Base-by-base conservation (phyloP, 2,797 vertebrate genomes). In the Kryptolebias ocellatus region DNA sequence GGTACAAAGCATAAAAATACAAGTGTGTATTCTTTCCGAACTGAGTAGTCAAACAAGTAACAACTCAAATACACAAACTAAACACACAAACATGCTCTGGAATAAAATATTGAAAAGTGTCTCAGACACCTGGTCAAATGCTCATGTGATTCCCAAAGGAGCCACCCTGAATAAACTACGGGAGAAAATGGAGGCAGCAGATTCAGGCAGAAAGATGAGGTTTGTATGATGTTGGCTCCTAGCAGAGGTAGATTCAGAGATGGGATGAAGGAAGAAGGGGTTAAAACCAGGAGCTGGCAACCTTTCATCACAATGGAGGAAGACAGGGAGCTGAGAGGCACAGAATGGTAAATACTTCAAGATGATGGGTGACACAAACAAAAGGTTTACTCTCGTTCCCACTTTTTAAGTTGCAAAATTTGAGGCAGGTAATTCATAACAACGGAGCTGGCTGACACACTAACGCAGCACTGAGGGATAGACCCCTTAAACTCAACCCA, bases 291-390 rank as follows among this genome's bases (percentile, higher is more conserved):
- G 87, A 92, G 89, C 80, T 78, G 64, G 87, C 79, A 87, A 87
- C 90, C 87, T 94, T 94, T 93, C 88, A 93, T 93, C 92, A 93
- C 83, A 76, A 90, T 82, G 89, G 86, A 87, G 89, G 91, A 83
- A 92, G 92, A 91, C 88, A 86, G 86, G 84, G 76, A 89, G 90
- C 81, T 61, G 83, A 83, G 85, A 89, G 90, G 86, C 24, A 60
- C 79, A 77, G 85, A 85, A 91, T 78, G 80, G 92, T 89, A 92
- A 92, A 93, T 93, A 93, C 93, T 93, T 94, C 93, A 93, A 87
- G 80, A 87, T 92, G 91, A 93, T 92, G 87, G 92, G 90, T 91
- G 92, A 93, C 92, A 94, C 89, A 92, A 94, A 93, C 90, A 94
- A 92, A 92, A 90, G 90, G 85, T 92, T 92, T 93, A 87, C 86